Evolutionary conservation across 2,888 invertebrate species (phyloP), one percentile per base, ranked within the genome.

Genomic region (Diloba caeruleocephala): DNA sequence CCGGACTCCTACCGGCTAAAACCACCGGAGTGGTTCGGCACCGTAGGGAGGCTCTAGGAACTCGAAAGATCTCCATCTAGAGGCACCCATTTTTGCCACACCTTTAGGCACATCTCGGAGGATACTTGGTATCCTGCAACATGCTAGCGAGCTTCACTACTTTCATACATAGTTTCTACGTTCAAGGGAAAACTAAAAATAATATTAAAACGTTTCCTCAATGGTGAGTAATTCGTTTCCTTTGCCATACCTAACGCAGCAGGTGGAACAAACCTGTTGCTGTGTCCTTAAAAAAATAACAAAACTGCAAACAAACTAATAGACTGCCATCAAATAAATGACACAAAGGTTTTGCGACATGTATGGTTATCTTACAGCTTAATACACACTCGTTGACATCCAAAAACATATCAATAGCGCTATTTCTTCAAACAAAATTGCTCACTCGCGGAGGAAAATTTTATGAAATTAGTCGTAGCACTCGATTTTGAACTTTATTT

Each of bases 371-470:
- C 72, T 9, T 19, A 23, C 31, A 55, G 37, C 45, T 37, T 49
- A 48, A 48, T 43, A 51, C 19, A 19, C 19, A 48, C 34, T 21
- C 37, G 54, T 43, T 45, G 55, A 55, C 48, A 33, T 42, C 29
- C 32, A 48, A 37, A 53, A n/a, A 53, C 34, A 50, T 45, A 48
- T 46, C 25, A 48, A 29, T 39, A 36, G 21, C 6, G 23, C 10
- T 41, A 26, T 41, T 71, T 71, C 51, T 46, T 8, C 54, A 54
- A 68, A 62, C 51, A 44, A 14, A 33, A 39, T 32, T 55, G 33
- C 28, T 72, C 53, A 68, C 37, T 41, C 7, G 17, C 13, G 9
- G 36, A 42, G 32, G 10, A 14, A 44, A 44, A 46, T 33, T 28
- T 23, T 39, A 57, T 38, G 14, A 46, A 31, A 39, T 28, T 10